Conservation (phyloP, 2,113 vertebrate genomes). For the Chaetops frenatus region DNA sequence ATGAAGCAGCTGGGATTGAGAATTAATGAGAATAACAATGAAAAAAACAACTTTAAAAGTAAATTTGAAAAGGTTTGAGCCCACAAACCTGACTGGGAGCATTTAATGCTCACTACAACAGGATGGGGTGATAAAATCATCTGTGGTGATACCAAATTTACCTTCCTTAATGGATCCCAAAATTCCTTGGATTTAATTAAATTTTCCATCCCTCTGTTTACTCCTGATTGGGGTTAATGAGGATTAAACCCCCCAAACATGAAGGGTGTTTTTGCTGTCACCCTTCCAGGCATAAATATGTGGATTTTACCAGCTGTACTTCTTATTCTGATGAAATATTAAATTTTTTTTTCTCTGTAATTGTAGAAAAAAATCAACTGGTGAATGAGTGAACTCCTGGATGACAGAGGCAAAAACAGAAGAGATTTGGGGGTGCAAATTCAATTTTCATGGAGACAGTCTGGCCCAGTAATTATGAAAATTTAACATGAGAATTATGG, state of each 20-base stretch:
- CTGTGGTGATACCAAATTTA: neutral
- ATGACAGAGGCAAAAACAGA: neutral
- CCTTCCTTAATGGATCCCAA: neutral
- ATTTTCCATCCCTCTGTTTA: neutral
- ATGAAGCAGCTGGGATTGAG: neutral
- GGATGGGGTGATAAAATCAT: neutral
- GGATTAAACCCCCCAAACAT: neutral
- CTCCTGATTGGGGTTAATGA: neutral
- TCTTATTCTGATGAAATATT: neutral
- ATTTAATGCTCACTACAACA: neutral
- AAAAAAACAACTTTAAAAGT: neutral
- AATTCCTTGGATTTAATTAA: neutral
- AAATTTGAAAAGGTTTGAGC: neutral
- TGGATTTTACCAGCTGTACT: neutral
- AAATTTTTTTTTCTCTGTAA: neutral
- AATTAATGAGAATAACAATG: neutral
- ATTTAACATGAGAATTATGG: rapidly evolving
- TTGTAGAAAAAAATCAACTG: neutral
- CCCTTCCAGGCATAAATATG: neutral
- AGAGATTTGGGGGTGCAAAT: neutral
- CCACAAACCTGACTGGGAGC: neutral
- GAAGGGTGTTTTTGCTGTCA: neutral
- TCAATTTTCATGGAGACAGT: neutral
- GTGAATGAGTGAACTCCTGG: neutral
- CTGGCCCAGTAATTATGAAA: neutral